These are phyloP conservation scores for Rhingia campestris DNA, from an alignment of 2,888 invertebrate genomes.

Conservation along the genomic window DNA sequence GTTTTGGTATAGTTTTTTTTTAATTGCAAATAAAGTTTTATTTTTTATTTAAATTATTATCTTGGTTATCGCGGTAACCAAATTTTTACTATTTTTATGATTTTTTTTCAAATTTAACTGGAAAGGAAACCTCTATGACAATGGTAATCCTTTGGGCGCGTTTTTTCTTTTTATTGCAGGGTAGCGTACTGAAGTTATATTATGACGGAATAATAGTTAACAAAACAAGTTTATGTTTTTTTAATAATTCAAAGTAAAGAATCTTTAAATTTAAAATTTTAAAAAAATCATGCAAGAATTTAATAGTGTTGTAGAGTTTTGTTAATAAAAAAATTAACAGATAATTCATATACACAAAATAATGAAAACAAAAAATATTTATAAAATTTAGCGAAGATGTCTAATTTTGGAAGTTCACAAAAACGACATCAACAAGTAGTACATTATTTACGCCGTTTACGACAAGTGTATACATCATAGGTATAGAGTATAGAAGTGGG, in stretches of 20 bases:
- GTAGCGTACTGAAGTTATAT: constrained; percentile 10
- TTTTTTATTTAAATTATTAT: constrained; percentile 56
- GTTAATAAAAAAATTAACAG: constrained; percentile 4
- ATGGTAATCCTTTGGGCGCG: constrained; percentile 80
- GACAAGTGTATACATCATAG: constrained; percentile 46
- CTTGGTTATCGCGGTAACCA: constrained; percentile 17
- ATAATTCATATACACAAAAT: constrained; percentile 35
- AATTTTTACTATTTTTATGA: constrained; percentile 3
- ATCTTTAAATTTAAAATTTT: not conserved
- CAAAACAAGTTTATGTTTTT: constrained; percentile 17
- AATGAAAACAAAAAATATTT: constrained; percentile 6
- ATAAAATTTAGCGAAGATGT: not conserved
- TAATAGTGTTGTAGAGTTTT: not conserved
- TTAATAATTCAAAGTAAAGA: not conserved
- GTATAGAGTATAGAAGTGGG: not conserved
- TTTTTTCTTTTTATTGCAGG: constrained; percentile 1
- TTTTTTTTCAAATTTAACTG: constrained; percentile 28
- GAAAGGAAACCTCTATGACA: constrained; percentile 79
- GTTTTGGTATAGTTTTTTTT: constrained; percentile 20
- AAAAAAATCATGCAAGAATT: not conserved
- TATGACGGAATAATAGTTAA: constrained; percentile 61
- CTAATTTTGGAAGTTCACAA: not conserved
- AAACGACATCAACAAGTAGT: constrained; percentile 37
- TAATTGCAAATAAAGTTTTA: constrained; percentile 60
- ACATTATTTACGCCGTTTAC: constrained; percentile 30